A percentile compares a stretch with the other conserved stretches of the same genome.
Conservation (phyloP, 1,140 invertebrate genomes). For the Heterodera carotae region DNA sequence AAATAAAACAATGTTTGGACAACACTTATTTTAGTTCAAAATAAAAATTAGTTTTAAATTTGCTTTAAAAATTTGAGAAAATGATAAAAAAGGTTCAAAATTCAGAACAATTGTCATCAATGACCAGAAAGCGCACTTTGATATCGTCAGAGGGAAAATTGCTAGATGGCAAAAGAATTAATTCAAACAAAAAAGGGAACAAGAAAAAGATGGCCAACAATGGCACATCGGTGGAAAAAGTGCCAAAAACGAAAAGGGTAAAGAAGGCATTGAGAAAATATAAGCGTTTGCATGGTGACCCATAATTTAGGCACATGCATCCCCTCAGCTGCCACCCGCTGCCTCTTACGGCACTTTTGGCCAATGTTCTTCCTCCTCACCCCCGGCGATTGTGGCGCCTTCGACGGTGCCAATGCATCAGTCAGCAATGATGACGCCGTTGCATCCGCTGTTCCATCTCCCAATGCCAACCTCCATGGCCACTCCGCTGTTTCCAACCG, state of each 20-base stretch:
- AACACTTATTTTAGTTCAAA: not conserved
- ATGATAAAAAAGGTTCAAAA: not conserved
- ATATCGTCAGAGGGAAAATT: not conserved
- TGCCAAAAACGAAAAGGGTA: no score
- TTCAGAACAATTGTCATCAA: not conserved
- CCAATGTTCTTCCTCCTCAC: conserved; percentile 5
- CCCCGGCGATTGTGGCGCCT: not conserved
- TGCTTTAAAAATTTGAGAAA: not conserved
- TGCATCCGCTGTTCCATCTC: conserved; percentile 2
- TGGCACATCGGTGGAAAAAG: not conserved
- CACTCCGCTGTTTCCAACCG: not conserved
- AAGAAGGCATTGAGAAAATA: no score
- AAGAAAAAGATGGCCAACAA: not conserved
- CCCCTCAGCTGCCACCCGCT: not conserved
- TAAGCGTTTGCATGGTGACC: no score
- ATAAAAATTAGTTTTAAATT: not conserved
- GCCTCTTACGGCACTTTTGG: not conserved
- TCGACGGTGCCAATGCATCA: not conserved
- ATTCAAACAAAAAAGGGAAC: not conserved
- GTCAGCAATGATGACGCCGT: not conserved
- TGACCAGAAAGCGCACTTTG: not conserved
- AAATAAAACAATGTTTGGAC: no score
- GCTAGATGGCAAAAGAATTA: not conserved
- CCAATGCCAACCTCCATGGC: conserved; percentile 12
- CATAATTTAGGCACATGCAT: no score